phyloP scores from a whole-genome alignment of 2,888 invertebrate species.

The Buathra laborator region DNA sequence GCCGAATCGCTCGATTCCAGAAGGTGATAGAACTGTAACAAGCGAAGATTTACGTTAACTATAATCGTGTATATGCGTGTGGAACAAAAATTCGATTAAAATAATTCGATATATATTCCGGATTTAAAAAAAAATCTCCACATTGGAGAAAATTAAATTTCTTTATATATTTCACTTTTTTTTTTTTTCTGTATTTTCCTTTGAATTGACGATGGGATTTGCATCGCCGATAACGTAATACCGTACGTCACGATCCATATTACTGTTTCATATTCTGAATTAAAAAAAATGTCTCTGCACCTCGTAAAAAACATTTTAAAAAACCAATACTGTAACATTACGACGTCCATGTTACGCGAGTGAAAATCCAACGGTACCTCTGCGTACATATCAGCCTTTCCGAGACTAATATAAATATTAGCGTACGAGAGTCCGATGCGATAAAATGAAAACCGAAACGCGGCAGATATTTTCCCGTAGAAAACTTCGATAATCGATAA shows the following conservation, averaged over 20 bases:
- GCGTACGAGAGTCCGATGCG: no score
- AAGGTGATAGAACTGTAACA: constrained; percentile 92
- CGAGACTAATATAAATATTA: no score
- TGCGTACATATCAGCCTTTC: background rate
- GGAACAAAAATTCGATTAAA: background rate
- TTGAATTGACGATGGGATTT: no score
- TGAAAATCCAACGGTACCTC: background rate
- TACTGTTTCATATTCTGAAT: background rate
- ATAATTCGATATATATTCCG: background rate
- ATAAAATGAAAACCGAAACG: background rate
- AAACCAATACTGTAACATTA: constrained; percentile 2
- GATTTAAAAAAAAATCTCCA: background rate
- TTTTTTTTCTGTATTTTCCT: no score
- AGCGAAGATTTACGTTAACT: constrained; percentile 75
- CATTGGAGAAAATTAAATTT: no score
- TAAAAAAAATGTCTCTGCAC: background rate
- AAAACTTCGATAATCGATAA: background rate
- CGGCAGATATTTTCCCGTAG: background rate
- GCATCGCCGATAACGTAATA: no score
- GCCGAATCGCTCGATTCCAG: constrained; percentile 91
- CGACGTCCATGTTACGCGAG: background rate
- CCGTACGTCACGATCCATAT: background rate
- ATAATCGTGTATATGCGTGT: background rate
- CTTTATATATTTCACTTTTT: no score
- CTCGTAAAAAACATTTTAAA: background rate